These are phyloP conservation scores for Melanotaenia pygmaea DNA, from an alignment of 2,797 vertebrate species.

Conservation along the genomic window DNA sequence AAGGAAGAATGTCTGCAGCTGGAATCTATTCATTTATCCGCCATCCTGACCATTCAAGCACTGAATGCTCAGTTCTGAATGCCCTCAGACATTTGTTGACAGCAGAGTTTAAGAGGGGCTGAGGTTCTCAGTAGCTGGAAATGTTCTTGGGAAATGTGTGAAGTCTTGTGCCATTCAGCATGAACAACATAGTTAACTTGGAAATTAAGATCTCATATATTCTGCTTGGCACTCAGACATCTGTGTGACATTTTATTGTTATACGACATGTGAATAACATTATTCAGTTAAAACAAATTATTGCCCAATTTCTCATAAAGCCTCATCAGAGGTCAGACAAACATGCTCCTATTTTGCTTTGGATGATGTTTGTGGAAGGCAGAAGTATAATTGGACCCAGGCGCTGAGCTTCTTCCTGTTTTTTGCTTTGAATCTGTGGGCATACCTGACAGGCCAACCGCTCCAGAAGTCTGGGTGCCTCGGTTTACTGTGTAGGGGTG, in stretches of 20 bases:
- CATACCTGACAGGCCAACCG: slow-evolving; percentile 89
- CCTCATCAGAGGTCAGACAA: slow-evolving; percentile 14
- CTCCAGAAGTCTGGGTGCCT: slow-evolving; percentile 93
- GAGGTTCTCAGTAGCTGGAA: slow-evolving; percentile 28
- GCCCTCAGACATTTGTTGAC: slow-evolving; percentile 33
- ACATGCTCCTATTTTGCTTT: slow-evolving; percentile 35
- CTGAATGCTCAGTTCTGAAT: slow-evolving; percentile 19
- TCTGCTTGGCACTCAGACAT: slow-evolving; percentile 24
- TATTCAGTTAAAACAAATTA: slow-evolving; percentile 26
- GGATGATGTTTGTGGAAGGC: slow-evolving; percentile 44
- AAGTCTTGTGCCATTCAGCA: slow-evolving; percentile 11
- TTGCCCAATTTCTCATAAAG: slow-evolving; percentile 45
- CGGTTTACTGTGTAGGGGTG: slow-evolving; percentile 97
- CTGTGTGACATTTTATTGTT: slow-evolving; percentile 11
- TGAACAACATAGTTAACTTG: slow-evolving; percentile 10
- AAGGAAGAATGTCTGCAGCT: slow-evolving; percentile 18
- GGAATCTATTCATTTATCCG: slow-evolving; percentile 42
- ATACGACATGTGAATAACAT: slow-evolving; percentile 10
- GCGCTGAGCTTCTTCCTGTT: slow-evolving; percentile 64
- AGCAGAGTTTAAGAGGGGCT: slow-evolving; percentile 18
- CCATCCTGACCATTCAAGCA: slow-evolving; percentile 13
- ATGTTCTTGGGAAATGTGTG: slow-evolving; percentile 4
- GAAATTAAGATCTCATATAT: neutral
- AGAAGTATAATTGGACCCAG: slow-evolving; percentile 68
- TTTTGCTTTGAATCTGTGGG: slow-evolving; percentile 59